A percentile compares a stretch with the other conserved stretches of the same genome.
These are phyloP conservation scores for Arbacia lixula DNA, from an alignment of 53 echinoderm and acorn worm genomes.

Conservation along the genomic window DNA sequence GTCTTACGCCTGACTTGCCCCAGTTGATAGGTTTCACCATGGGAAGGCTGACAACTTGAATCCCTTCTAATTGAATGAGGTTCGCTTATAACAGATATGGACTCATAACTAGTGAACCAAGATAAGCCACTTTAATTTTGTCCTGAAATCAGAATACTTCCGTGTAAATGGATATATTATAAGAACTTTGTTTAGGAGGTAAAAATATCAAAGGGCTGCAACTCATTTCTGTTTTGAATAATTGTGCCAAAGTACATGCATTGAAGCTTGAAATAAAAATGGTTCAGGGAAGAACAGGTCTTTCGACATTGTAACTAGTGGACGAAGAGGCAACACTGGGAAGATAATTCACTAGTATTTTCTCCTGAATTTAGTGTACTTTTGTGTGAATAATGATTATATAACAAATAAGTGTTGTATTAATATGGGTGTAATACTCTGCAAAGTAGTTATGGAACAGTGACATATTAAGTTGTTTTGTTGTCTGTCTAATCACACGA, in stretches of 20 bases:
- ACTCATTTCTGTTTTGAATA: not conserved
- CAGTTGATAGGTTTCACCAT: too few relatives aligned
- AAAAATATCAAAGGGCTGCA: not conserved
- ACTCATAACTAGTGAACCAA: too few relatives aligned
- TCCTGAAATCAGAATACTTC: not conserved
- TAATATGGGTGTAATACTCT: too few relatives aligned
- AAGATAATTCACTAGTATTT: not conserved
- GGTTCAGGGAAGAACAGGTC: not conserved
- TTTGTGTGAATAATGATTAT: not conserved
- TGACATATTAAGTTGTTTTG: too few relatives aligned
- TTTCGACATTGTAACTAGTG: not conserved
- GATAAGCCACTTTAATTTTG: too few relatives aligned
- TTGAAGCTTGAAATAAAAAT: not conserved
- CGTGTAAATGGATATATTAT: not conserved
- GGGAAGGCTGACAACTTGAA: too few relatives aligned
- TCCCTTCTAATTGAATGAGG: too few relatives aligned
- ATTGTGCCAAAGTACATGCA: not conserved
- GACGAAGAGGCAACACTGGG: not conserved
- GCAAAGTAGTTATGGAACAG: too few relatives aligned
- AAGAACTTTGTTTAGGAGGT: not conserved
- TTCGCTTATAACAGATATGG: too few relatives aligned
- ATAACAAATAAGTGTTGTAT: too few relatives aligned
- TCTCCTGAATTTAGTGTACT: not conserved
- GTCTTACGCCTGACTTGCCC: too few relatives aligned
- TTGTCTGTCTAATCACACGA: too few relatives aligned